Percentiles rank a stretch among this genome's conserved stretches.
These are phyloP conservation scores for Cettia cetti DNA, from an alignment of 2,113 vertebrate genomes.

Conservation along the genomic window DNA sequence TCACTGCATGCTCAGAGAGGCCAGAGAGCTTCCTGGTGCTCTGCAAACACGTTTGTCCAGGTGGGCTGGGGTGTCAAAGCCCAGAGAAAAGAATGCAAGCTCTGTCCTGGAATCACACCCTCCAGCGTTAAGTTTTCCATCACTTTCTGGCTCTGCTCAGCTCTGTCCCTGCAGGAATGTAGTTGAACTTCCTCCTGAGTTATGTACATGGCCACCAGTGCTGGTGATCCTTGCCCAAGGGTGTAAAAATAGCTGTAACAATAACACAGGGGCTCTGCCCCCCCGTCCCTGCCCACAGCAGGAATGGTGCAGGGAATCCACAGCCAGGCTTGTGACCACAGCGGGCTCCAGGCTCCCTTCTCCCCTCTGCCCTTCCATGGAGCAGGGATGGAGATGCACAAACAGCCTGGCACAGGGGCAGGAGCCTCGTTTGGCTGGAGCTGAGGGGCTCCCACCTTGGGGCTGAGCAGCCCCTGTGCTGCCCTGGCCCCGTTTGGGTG, in stretches of 20 bases:
- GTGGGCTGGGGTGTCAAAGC: background rate
- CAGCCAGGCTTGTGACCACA: background rate
- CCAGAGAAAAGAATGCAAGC: background rate
- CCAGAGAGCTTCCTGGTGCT: background rate
- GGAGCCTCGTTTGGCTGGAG: background rate
- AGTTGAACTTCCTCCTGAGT: background rate
- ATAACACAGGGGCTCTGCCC: background rate
- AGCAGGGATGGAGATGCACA: background rate
- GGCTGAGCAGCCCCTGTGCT: background rate
- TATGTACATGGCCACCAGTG: background rate
- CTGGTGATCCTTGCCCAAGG: accelerated
- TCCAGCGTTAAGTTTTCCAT: background rate
- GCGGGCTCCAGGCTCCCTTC: background rate
- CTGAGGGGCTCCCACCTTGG: background rate
- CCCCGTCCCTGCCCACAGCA: background rate
- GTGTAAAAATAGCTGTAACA: constrained; percentile 44
- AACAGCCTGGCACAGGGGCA: background rate
- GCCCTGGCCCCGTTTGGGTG: accelerated
- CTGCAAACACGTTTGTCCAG: background rate
- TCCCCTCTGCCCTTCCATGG: background rate
- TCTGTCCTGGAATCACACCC: background rate
- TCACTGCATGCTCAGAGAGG: accelerated
- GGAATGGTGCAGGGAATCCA: background rate
- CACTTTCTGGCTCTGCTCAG: background rate
- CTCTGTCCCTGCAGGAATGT: background rate